Conservation (phyloP, 2,113 vertebrate genomes). For the Rattus rattus region DNA sequence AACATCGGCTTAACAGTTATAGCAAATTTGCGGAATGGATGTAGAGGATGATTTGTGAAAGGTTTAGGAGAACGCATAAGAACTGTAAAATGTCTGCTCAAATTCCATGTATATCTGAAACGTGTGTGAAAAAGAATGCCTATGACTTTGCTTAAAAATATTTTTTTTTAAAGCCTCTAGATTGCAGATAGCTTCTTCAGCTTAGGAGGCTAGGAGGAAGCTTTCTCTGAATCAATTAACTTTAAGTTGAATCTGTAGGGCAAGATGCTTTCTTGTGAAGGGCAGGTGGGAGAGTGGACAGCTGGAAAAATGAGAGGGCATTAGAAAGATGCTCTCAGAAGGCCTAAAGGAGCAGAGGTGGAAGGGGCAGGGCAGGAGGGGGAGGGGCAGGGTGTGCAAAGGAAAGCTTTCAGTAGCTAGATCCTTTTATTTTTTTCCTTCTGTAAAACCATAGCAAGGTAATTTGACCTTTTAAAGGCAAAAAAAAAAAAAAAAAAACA, state of each 20-base stretch:
- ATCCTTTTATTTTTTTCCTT: background rate
- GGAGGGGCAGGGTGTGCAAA: no score
- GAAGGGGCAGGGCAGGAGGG: fast-evolving
- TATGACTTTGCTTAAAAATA: background rate
- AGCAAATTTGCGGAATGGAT: background rate
- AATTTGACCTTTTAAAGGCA: background rate
- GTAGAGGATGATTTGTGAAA: background rate
- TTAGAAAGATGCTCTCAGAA: background rate
- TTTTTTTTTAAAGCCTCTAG: background rate
- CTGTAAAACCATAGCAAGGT: background rate
- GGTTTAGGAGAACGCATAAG: background rate
- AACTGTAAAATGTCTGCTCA: background rate
- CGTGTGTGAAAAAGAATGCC: background rate
- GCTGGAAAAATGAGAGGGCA: background rate
- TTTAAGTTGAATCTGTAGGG: background rate
- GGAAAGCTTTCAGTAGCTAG: background rate
- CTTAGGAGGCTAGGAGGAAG: background rate
- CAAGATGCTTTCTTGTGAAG: background rate
- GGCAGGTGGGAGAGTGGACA: background rate
- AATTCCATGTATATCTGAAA: background rate
- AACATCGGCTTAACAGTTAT: background rate
- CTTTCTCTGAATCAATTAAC: background rate
- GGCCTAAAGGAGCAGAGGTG: background rate
- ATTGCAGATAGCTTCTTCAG: background rate
- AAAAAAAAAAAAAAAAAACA: background rate